phyloP scores from a whole-genome alignment of 2,888 invertebrate species.

The Parnassius smintheus region DNA sequence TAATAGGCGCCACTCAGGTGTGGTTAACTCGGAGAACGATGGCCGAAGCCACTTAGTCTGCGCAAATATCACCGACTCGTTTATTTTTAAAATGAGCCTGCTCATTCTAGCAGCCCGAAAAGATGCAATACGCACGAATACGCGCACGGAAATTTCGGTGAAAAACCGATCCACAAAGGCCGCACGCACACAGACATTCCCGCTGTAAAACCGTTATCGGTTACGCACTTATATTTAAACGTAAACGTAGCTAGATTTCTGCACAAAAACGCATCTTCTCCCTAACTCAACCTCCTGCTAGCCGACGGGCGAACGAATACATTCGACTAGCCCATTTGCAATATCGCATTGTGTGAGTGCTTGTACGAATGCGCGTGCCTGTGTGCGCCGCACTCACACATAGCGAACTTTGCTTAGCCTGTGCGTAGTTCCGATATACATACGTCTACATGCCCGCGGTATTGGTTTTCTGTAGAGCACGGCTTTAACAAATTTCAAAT shows the following conservation, averaged over 20 bases:
- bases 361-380: constrained; percentile 42
- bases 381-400: constrained; percentile 49
- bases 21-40: constrained; percentile 59
- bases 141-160: constrained; percentile 19
- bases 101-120: constrained; percentile 25
- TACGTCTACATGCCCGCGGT: constrained; percentile 58
- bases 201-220: constrained; percentile 45
- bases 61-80: constrained; percentile 60
- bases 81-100: constrained; percentile 61
- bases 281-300: constrained; percentile 55
- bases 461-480: constrained; percentile 78
- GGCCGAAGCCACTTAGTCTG: constrained; percentile 68
- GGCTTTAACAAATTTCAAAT: constrained; percentile 79
- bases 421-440: constrained; percentile 68
- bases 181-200: constrained; percentile 34
- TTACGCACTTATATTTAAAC: constrained; percentile 76
- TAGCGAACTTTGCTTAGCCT: constrained; percentile 67
- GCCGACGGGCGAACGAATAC: constrained; percentile 75
- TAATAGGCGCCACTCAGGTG: constrained; percentile 70
- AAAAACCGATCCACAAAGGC: constrained; percentile 36
- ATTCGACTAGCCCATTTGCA: constrained; percentile 80
- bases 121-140: constrained; percentile 15
- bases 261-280: constrained; percentile 80
- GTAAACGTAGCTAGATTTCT: constrained; percentile 68
- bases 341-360: constrained; percentile 77